Percentiles rank a stretch among this genome's conserved stretches.
Conservation (phyloP, 2,888 invertebrate species). For the Acleris holmiana region DNA sequence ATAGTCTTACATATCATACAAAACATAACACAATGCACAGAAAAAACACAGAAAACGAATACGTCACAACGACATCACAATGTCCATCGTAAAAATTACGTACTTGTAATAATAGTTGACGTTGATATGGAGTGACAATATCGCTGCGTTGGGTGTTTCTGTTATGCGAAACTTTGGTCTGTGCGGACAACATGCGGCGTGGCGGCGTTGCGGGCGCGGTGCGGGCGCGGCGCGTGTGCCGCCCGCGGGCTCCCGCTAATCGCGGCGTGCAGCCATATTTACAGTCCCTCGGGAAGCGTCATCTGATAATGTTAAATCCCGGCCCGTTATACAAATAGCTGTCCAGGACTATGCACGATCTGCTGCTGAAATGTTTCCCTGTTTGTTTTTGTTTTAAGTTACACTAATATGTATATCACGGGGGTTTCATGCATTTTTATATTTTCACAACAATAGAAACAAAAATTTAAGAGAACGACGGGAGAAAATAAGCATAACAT, state of each 20-base stretch:
- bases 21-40: no score
- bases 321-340: slow-evolving; percentile 53
- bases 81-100: no score
- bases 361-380: slow-evolving; percentile 20
- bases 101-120: slow-evolving; percentile 25
- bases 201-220: not conserved
- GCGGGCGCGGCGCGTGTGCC: slow-evolving; percentile 20
- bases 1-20: no score
- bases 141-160: slow-evolving; percentile 5
- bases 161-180: slow-evolving; percentile 15
- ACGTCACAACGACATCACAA: no score
- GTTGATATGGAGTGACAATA: slow-evolving; percentile 38
- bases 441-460: not conserved
- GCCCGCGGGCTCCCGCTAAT: slow-evolving; percentile 63
- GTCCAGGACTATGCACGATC: slow-evolving; percentile 32
- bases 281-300: slow-evolving; percentile 67
- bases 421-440: not conserved
- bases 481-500: no score
- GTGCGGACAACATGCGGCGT: slow-evolving; percentile 12
- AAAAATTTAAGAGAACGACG: no score
- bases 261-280: slow-evolving; percentile 65
- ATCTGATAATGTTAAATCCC: slow-evolving; percentile 66
- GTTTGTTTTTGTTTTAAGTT: slow-evolving; percentile 13
- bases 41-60: no score
- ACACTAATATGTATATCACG: not conserved